Conservation (phyloP, 2,888 invertebrate genomes). For the Protodeltote pygarga region DNA sequence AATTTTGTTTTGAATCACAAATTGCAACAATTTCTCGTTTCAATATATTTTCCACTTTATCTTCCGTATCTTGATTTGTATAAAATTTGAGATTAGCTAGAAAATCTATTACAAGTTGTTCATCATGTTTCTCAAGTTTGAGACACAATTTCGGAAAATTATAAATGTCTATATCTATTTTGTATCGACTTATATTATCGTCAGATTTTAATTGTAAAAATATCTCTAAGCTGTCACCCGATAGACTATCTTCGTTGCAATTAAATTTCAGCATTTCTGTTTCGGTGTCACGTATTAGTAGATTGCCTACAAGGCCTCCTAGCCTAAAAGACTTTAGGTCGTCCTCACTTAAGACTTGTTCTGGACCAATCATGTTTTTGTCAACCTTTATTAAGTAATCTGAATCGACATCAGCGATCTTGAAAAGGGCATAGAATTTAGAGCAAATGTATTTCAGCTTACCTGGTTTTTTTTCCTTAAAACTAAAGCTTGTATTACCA, state of each 20-base stretch:
- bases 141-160: conserved; percentile 20
- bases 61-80: conserved; percentile 41
- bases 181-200: conserved; percentile 5
- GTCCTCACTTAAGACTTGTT: conserved; percentile 6
- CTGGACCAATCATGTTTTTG: conserved; percentile 14
- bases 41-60: conserved; percentile 30
- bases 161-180: conserved; percentile 19
- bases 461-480: conserved; percentile 10
- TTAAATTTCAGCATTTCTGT: conserved; percentile 30
- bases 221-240: conserved; percentile 3
- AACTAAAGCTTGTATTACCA: conserved; percentile 15
- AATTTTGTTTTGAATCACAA: not conserved
- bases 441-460: conserved; percentile 7
- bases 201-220: conserved; percentile 3
- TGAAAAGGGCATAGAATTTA: conserved; percentile 11
- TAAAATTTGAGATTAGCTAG: conserved; percentile 24
- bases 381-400: conserved; percentile 9
- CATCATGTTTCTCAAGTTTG: conserved; percentile 3
- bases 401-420: not conserved
- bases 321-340: conserved; percentile 19
- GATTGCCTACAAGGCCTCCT: conserved; percentile 27
- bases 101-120: conserved; percentile 9
- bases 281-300: conserved; percentile 20
- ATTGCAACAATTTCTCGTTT: conserved; percentile 27
- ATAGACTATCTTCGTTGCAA: conserved; percentile 1